Conservation (phyloP, 1,140 invertebrate species). For the Lasioglossum albipes region DNA sequence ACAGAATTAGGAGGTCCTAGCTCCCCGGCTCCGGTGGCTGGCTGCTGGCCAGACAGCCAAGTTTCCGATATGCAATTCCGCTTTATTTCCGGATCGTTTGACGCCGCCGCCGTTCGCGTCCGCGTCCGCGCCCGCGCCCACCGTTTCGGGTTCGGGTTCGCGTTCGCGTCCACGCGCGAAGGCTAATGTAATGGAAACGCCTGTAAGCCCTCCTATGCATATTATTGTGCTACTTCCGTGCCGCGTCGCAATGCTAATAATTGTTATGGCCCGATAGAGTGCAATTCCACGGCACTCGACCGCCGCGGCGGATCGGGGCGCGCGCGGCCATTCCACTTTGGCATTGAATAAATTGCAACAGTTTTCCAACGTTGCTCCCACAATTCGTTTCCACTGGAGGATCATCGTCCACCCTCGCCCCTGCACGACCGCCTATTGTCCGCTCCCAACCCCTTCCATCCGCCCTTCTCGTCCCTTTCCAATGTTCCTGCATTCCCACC, state of each 20-base stretch:
- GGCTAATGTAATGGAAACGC: conserved; percentile 74
- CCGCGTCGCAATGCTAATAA: conserved; percentile 67
- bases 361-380: conserved; percentile 40
- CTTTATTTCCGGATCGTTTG: conserved; percentile 75
- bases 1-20: conserved; percentile 62
- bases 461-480: too few relatives aligned
- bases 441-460: not conserved
- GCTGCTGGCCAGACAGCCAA: conserved; percentile 57
- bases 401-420: conserved; percentile 31
- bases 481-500: too few relatives aligned
- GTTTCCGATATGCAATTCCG: conserved; percentile 69
- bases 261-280: conserved; percentile 72
- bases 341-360: conserved; percentile 68
- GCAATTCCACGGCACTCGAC: conserved; percentile 57
- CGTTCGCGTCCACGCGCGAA: conserved; percentile 58
- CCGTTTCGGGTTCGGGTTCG: not conserved
- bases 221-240: conserved; percentile 73
- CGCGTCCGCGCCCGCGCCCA: too few relatives aligned
- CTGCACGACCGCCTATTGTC: too few relatives aligned
- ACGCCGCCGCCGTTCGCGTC: conserved; percentile 55
- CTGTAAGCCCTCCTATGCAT: conserved; percentile 68
- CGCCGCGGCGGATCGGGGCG: conserved; percentile 28
- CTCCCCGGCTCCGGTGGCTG: conserved; percentile 23
- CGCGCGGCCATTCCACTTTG: conserved; percentile 52
- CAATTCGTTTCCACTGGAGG: conserved; percentile 53